Evolutionary conservation across 1,140 invertebrate genomes (phyloP).

Genomic region (Hyles euphorbiae): DNA sequence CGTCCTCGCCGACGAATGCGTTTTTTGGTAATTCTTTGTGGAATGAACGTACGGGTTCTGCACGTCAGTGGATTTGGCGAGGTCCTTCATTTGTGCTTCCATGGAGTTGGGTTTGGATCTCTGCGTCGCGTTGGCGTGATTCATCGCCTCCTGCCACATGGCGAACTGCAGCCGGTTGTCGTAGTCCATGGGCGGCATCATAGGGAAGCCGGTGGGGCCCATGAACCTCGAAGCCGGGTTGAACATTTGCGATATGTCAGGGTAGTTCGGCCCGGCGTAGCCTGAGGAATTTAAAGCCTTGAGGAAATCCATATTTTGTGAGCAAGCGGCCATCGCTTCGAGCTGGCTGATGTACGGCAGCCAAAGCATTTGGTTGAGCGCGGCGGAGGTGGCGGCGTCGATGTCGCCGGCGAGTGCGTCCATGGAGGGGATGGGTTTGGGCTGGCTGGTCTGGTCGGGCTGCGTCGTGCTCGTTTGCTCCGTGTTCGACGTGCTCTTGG

Average conservation of each 20-base stretch:
- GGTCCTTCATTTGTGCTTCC: constrained; percentile 55
- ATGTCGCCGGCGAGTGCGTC: constrained; percentile 77
- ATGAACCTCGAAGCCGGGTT: constrained; percentile 59
- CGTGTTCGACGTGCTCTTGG: constrained; percentile 59
- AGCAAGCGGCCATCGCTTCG: constrained; percentile 67
- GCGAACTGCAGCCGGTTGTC: constrained; percentile 79
- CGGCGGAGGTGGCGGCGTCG: constrained; percentile 80
- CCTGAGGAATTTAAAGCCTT: constrained; percentile 70
- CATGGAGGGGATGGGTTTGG: constrained; percentile 55
- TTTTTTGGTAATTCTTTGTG: constrained; percentile 58
- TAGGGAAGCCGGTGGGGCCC: constrained; percentile 63
- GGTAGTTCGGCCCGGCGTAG: constrained; percentile 64
- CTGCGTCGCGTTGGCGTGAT: constrained; percentile 69
- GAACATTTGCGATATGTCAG: constrained; percentile 74
- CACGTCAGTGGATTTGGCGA: constrained; percentile 56
- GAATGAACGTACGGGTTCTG: constrained; percentile 69
- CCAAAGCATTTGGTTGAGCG: constrained; percentile 83
- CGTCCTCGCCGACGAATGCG: constrained; percentile 64
- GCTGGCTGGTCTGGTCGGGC: constrained; percentile 46
- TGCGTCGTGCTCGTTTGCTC: constrained; percentile 36
- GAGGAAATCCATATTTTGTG: constrained; percentile 68
- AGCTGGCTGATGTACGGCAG: constrained; percentile 81
- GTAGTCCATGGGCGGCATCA: constrained; percentile 74
- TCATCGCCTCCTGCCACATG: constrained; percentile 81
- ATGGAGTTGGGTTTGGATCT: constrained; percentile 46